Evolutionary conservation across 2,888 invertebrate species (phyloP).

Genomic region (Ophion ventricosus): DNA sequence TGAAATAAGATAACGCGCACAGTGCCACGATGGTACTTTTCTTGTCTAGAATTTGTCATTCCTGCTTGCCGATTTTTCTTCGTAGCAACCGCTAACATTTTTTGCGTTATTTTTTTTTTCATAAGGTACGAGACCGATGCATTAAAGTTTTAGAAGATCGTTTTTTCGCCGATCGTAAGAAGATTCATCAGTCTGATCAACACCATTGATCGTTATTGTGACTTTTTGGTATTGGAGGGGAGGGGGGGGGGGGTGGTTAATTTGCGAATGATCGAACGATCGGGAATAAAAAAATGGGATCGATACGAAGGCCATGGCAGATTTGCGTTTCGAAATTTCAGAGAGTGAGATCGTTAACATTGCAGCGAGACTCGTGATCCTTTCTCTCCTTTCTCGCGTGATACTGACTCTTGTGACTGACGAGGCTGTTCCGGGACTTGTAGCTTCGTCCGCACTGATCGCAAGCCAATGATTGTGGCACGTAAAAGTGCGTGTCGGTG

Average conservation of each 20-base stretch:
- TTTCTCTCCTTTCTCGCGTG: conserved; percentile 81
- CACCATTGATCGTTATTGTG: neutral
- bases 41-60: conserved; percentile 8
- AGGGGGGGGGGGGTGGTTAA: too few relatives aligned
- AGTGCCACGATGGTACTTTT: conserved; percentile 2
- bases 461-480: conserved; percentile 83
- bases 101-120: neutral
- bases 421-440: conserved; percentile 84
- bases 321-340: conserved; percentile 59
- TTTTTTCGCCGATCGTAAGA: neutral
- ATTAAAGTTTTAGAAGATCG: neutral
- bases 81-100: neutral
- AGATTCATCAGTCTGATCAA: neutral
- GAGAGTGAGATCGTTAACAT: conserved; percentile 75
- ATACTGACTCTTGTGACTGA: conserved; percentile 84
- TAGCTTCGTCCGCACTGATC: conserved; percentile 84
- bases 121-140: neutral
- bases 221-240: neutral
- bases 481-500: conserved; percentile 84
- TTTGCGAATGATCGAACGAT: neutral
- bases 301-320: neutral
- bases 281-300: neutral
- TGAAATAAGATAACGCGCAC: conserved; percentile 40
- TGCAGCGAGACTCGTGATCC: conserved; percentile 75
- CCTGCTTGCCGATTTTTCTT: conserved; percentile 16